phyloP scores from a whole-genome alignment of 2,113 vertebrate genomes.

The Laticauda laticaudata region DNA sequence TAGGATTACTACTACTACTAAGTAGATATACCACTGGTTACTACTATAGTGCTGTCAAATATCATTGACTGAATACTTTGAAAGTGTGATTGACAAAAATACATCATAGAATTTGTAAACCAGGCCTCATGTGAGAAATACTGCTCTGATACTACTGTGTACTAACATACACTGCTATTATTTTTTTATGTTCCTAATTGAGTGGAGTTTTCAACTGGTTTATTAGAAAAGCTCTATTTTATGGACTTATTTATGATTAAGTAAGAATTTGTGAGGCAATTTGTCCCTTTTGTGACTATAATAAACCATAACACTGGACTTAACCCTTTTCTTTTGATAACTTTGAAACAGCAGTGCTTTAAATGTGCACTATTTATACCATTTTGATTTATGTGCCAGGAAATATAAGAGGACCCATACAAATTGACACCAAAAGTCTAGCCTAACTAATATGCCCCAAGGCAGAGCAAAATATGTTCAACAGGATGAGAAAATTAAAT shows the following conservation, averaged over 20 bases:
- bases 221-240: background rate
- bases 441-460: background rate
- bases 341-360: background rate
- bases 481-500: background rate
- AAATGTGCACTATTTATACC: background rate
- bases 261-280: background rate
- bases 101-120: background rate
- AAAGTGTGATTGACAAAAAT: background rate
- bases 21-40: background rate
- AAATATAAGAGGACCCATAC: background rate
- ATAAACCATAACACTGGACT: background rate
- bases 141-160: background rate
- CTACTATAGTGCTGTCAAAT: background rate
- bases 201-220: background rate
- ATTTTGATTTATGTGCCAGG: background rate
- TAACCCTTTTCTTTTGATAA: no score
- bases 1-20: background rate
- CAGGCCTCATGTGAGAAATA: background rate
- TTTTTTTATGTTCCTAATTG: background rate
- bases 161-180: background rate
- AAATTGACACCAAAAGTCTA: background rate
- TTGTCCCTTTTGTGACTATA: background rate
- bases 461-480: background rate
- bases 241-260: background rate
- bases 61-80: background rate